Base-by-base conservation (phyloP, 2,113 vertebrate genomes). In the Megaceryle maxima region DNA sequence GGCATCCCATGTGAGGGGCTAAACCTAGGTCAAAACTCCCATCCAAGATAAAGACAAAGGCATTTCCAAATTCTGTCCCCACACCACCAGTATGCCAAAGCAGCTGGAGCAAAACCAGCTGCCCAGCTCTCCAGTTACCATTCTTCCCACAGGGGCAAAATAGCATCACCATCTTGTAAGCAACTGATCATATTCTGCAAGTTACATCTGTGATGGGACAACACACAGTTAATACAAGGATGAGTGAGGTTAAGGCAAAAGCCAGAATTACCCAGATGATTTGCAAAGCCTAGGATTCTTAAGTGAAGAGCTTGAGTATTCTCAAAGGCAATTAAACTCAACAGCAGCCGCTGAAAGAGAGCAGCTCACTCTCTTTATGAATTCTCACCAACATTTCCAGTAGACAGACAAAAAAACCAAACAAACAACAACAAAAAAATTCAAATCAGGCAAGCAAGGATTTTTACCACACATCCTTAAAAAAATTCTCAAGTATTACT, bases 221-320 rank as follows among this genome's bases (percentile, higher is more conserved):
- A 44, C 1, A 1, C 11, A 79, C 4, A 80, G 48, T 31, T 87
- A 87, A 51, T 41, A 59, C 0, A 0, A 70, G 44, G 9, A 79
- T 8, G 6, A 88, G 63, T 24, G 4, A 84, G 69, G 8, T 16
- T 35, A 37, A 73, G 46, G 56, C 26, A 64, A 55, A 87, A 73
- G 10, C 29, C 39, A 70, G 18, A 56, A 46, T 51, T 48, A 74
- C 22, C 13, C 25, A 44, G 19, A 28, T 35, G 11, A 67, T 74
- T 28, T 81, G 68, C 44, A 56, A 77, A 77, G 35, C 25, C 28
- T 21, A 53, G 9, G 26, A 69, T 16, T 69, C 57, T 5, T 9
- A 72, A 50, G 14, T 31, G 84, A 29, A 82, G 41, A 92, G 33
- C 3, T 31, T 15, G 11, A 91, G 4, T 39, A 44, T 43, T 70